Evolutionary conservation across 2,113 vertebrate genomes (phyloP).

Genomic region (Tupaia tana): DNA sequence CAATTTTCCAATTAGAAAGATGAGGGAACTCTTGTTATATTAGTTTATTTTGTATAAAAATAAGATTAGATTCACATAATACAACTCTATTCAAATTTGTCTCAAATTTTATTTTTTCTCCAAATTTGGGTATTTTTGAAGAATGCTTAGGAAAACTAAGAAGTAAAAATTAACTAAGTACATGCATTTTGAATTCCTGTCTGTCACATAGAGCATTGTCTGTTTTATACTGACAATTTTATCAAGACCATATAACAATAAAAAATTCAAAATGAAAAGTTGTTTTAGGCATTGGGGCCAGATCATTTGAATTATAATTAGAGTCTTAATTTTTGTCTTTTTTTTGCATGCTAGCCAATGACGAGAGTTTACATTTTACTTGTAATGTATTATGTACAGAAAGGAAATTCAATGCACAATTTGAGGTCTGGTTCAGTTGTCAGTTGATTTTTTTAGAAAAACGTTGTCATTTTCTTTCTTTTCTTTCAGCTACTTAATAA

Average conservation of each 20-base stretch:
- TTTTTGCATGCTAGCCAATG: neutral
- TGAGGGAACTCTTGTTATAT: neutral
- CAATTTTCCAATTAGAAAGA: neutral
- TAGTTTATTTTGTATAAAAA: neutral
- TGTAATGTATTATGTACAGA: neutral
- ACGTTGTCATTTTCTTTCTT: too few species aligned
- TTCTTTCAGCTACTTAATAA: too few species aligned
- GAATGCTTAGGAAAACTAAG: neutral
- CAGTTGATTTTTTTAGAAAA: neutral
- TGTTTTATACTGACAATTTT: neutral
- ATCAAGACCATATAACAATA: neutral
- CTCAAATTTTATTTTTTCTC: neutral
- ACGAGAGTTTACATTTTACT: neutral
- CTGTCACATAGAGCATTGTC: neutral
- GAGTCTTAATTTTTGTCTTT: neutral
- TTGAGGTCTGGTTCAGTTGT: rapidly evolving
- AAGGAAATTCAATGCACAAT: neutral
- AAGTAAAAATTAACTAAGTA: neutral
- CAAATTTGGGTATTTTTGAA: neutral
- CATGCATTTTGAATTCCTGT: neutral
- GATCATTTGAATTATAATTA: neutral
- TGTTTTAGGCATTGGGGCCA: neutral
- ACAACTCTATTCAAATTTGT: neutral
- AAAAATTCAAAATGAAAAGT: neutral
- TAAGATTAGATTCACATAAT: neutral